Base-by-base conservation (phyloP, 1,140 invertebrate genomes). In the Tyrophagus putrescentiae region DNA sequence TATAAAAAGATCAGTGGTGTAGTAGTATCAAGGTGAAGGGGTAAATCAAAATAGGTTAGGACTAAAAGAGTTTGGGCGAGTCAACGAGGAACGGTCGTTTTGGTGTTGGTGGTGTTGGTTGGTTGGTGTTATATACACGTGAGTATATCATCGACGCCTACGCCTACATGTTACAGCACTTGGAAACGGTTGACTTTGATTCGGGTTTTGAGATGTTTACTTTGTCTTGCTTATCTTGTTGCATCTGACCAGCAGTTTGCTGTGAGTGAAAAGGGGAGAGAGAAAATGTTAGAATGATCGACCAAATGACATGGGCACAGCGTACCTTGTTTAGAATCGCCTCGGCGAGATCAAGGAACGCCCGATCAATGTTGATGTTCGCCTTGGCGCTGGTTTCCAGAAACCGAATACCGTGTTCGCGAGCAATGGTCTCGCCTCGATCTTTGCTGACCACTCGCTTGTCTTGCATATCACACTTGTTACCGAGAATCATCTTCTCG, bases 381-480 rank as follows among this genome's bases (percentile, higher is more conserved):
- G 89, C 86, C 75, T 98, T 98, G 36, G 95, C 95, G 66, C 92
- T 96, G 23, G 95, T 98, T 78, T 98, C 95, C 82, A 98, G 85
- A 77, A 98, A 98, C 70, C 88, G 83, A 65, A 98, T 95, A 64
- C 88, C 82, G 77, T 98, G 92, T 74, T 98, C 92, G 70, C 87
- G 76, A n/a, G 93, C 94, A 78, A 98, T 90, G 62, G 81, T 80
- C 77, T 94, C 86, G 67, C 91, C 91, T 69, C 82, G 77, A 67
- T 91, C 86, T 72, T 82, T 87, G 65, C 80, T 83, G 62, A 99
- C 91, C 69, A 90, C 84, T 75, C 95, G 79, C 75, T 91, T 94
- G 68, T 93, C 90, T 70, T 93, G 86, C 85, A 98, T 93, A 78
- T 99, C 95, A 82, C 92, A 96, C 78, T 99, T 99, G 73, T 98